phyloP scores from a whole-genome alignment of 2,797 vertebrate species.

The Ceryle rudis region DNA sequence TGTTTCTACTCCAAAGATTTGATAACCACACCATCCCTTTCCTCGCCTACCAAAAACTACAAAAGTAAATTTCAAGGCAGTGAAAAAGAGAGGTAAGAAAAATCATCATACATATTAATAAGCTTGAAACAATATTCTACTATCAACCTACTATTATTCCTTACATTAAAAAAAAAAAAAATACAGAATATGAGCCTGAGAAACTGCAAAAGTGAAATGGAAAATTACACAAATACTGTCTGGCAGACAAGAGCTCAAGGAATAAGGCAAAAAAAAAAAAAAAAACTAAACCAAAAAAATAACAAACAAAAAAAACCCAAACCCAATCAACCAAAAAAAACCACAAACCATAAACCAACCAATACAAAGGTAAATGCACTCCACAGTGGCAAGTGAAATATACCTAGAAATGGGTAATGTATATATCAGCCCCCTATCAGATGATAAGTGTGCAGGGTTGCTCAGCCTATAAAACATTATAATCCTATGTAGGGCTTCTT shows the following conservation, averaged over 20 bases:
- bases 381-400: not conserved
- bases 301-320: too few species aligned
- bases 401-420: not conserved
- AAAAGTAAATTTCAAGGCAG: slow-evolving; percentile 51
- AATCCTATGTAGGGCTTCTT: not conserved
- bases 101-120: slow-evolving; percentile 51
- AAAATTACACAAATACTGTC: slow-evolving; percentile 31
- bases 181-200: not conserved
- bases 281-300: not conserved
- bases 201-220: slow-evolving; percentile 8
- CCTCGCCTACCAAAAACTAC: slow-evolving; percentile 17
- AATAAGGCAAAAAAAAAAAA: not conserved
- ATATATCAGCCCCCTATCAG: not conserved
- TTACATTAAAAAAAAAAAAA: slow-evolving; percentile 28
- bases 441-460: not conserved
- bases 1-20: slow-evolving; percentile 4
- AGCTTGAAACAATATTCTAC: slow-evolving; percentile 43
- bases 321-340: not conserved
- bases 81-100: slow-evolving; percentile 27
- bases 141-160: slow-evolving; percentile 41
- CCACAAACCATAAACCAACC: not conserved
- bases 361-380: not conserved
- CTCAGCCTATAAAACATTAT: not conserved
- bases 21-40: not conserved
- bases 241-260: slow-evolving; percentile 3